phyloP scores from a whole-genome alignment of 2,113 vertebrate species.

The Leptodactylus fuscus region DNA sequence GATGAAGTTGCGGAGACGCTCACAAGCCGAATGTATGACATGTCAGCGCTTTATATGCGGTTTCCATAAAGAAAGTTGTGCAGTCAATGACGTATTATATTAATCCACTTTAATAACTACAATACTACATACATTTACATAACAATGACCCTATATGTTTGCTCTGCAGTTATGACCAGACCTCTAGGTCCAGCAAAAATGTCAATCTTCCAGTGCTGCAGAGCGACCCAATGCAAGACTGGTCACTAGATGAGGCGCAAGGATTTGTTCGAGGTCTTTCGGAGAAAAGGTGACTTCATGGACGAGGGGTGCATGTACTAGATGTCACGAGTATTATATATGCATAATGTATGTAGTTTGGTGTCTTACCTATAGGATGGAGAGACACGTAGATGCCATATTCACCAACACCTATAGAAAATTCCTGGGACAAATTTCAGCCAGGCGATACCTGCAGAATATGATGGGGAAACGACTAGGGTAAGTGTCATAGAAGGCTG shows the following conservation, averaged over 20 bases:
- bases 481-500: slow-evolving; percentile 71
- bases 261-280: slow-evolving; percentile 60
- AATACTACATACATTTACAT: not conserved
- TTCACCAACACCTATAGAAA: slow-evolving; percentile 94
- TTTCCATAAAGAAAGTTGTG: not conserved
- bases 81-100: too few relatives aligned
- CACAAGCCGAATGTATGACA: not conserved
- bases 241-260: slow-evolving; percentile 55
- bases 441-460: slow-evolving; percentile 88
- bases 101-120: not conserved
- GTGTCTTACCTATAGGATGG: slow-evolving; percentile 71
- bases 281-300: slow-evolving; percentile 70
- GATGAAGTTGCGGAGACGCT: too few relatives aligned
- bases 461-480: slow-evolving; percentile 86
- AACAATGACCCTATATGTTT: not conserved
- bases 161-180: slow-evolving; percentile 59
- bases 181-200: slow-evolving; percentile 42
- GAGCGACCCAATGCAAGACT: slow-evolving; percentile 36
- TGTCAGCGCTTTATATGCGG: too few relatives aligned
- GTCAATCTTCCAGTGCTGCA: slow-evolving; percentile 62
- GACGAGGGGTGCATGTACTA: not conserved
- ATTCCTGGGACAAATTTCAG: slow-evolving; percentile 88
- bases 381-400: slow-evolving; percentile 90
- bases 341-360: not conserved
- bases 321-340: not conserved